These are phyloP conservation scores for Episyrphus balteatus DNA, from an alignment of 1,140 invertebrate genomes.

Conservation along the genomic window DNA sequence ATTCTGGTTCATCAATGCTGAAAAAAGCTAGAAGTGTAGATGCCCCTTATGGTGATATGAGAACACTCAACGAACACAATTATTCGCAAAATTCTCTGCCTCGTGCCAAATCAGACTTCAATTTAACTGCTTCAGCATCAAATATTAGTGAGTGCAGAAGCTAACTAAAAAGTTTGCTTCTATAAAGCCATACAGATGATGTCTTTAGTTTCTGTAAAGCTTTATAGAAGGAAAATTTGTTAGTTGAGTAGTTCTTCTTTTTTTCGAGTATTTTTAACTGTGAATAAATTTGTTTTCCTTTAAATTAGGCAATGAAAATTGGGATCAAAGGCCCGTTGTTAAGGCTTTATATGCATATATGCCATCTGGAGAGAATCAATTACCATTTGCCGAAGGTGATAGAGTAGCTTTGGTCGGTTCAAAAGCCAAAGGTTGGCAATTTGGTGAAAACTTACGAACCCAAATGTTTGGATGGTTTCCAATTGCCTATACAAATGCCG, in stretches of 20 bases:
- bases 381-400: constrained; percentile 85
- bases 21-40: constrained; percentile 81
- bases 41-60: constrained; percentile 70
- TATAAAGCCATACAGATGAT: too few species aligned
- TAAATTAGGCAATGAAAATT: constrained; percentile 13
- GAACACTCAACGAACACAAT: constrained; percentile 49
- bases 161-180: too few species aligned
- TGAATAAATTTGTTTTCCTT: too few species aligned
- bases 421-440: constrained; percentile 89
- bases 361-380: constrained; percentile 81
- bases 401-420: constrained; percentile 79
- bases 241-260: background rate
- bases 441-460: constrained; percentile 81
- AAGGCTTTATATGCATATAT: constrained; percentile 81
- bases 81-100: constrained; percentile 46
- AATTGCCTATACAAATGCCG: constrained; percentile 75
- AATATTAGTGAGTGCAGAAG: background rate
- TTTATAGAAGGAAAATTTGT: too few species aligned
- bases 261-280: background rate
- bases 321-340: constrained; percentile 45
- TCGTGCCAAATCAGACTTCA: constrained; percentile 76
- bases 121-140: constrained; percentile 54
- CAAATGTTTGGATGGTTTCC: constrained; percentile 90
- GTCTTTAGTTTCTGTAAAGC: too few species aligned
- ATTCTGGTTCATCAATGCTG: constrained; percentile 57